phyloP scores from a whole-genome alignment of 2,888 invertebrate genomes.

The Falcaria lacertinaria region DNA sequence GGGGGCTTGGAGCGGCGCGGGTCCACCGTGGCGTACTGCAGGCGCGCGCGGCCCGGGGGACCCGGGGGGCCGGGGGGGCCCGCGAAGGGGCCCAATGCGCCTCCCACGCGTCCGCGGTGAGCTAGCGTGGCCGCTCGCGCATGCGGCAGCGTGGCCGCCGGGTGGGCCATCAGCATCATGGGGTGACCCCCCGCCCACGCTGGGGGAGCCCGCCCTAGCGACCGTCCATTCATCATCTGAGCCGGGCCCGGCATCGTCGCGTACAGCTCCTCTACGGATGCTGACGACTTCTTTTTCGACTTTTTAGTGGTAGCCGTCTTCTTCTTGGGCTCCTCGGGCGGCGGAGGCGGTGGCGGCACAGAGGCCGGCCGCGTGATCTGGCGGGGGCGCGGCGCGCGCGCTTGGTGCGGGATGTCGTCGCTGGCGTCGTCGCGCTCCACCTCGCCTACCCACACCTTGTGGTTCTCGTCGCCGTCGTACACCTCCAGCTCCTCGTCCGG shows the following conservation, averaged over 20 bases:
- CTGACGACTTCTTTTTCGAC: constrained; percentile 77
- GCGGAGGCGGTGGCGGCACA: constrained; percentile 91
- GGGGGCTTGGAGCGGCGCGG: constrained; percentile 82
- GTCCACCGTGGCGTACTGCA: constrained; percentile 82
- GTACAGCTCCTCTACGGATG: constrained; percentile 80
- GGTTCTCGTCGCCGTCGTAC: constrained; percentile 95
- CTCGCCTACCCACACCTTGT: constrained; percentile 95
- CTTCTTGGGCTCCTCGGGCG: constrained; percentile 83
- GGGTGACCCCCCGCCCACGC: constrained; percentile 68
- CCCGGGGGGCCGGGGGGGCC: constrained; percentile 52
- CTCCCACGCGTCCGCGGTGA: constrained; percentile 80
- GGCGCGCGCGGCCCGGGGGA: constrained; percentile 58
- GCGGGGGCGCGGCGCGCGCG: constrained; percentile 86
- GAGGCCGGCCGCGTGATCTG: constrained; percentile 89
- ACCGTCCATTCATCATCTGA: constrained; percentile 64
- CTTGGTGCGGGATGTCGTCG: constrained; percentile 81
- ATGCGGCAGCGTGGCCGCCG: constrained; percentile 67
- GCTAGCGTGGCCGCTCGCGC: constrained; percentile 73
- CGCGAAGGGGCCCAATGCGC: constrained; percentile 59
- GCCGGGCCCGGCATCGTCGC: constrained; percentile 76
- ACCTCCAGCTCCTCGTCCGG: constrained; percentile 88
- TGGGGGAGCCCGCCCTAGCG: constrained; percentile 67
- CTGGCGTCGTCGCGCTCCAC: constrained; percentile 87
- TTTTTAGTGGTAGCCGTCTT: constrained; percentile 75
- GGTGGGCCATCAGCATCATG: constrained; percentile 72